These are phyloP conservation scores for Mythimna lalbum DNA, from an alignment of 2,888 invertebrate genomes.

Conservation along the genomic window DNA sequence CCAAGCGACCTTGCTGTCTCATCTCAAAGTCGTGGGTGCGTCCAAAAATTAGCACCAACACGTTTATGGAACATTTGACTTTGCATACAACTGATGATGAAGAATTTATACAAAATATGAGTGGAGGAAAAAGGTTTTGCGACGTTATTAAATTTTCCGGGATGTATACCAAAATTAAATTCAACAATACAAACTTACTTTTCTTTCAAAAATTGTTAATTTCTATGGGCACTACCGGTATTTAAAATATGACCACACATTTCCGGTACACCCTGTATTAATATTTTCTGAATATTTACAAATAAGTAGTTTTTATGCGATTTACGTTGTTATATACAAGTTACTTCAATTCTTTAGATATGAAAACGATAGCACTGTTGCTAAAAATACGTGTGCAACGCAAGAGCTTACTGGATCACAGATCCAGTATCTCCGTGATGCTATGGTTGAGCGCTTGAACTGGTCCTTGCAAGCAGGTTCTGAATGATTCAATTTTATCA, in stretches of 20 bases:
- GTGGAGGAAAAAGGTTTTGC: neutral
- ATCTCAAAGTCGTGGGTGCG: conserved; percentile 14
- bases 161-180: neutral
- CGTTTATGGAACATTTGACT: neutral
- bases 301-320: neutral
- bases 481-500: no score
- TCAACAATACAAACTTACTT: neutral
- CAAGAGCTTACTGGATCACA: no score
- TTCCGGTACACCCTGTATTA: no score
- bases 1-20: conserved; percentile 30
- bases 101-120: neutral
- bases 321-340: neutral
- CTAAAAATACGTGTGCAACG: no score
- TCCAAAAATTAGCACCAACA: neutral
- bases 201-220: no score
- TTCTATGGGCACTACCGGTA: no score
- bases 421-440: no score
- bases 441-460: no score
- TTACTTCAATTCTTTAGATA: neutral
- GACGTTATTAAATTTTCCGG: neutral
- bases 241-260: no score
- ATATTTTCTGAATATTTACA: neutral
- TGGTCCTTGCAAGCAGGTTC: no score
- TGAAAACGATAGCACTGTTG: no score
- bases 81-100: neutral